Base-by-base conservation (phyloP, 2,113 vertebrate genomes). In the Oreotrochilus melanogaster region DNA sequence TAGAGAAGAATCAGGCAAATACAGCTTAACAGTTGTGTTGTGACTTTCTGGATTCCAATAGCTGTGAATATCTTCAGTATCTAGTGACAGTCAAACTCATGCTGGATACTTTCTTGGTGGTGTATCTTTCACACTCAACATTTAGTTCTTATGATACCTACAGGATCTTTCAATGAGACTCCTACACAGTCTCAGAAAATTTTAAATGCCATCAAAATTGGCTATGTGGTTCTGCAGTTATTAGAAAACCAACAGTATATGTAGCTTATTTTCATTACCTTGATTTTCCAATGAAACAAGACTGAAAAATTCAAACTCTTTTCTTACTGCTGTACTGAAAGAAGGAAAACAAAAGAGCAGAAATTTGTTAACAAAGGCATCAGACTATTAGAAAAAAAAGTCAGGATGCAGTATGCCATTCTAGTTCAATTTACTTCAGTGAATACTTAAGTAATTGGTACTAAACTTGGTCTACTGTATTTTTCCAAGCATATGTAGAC, bases 51-150 rank as follows among this genome's bases (percentile, higher is more conserved):
- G 23, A 5, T 71, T 79, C 18, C 15, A 16, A 3, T 7, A 64
- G 2, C 28, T 69, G 18, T 61, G 30, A 47, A 33, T 64, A 65
- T 42, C 31, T 35, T 61, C 28, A 6, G 5, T 33, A 61, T 23
- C 23, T 69, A 50, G 14, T 48, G 48, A 25, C 43, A 87, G 9
- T 30, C 78, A 31, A 58, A 7, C 7, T 86, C 31, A 42, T 28
- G 6, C 8, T 85, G 28, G 7, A 12, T 61, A 51, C 3, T 61
- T 39, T 51, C 50, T 24, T 73, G 13, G 19, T 24, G 57, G 10
- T 1, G 0, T 78, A 3, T 82, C 1, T 51, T 35, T 79, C 21
- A 60, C 64, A 14, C 5, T 64, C 2, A 0, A 6, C 37, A 48
- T 50, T 58, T 58, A n/a, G 7, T 39, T 71, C 35, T 74, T 19